phyloP scores from a whole-genome alignment of 2,888 invertebrate genomes.

The Aphelenchoides bicaudatus region DNA sequence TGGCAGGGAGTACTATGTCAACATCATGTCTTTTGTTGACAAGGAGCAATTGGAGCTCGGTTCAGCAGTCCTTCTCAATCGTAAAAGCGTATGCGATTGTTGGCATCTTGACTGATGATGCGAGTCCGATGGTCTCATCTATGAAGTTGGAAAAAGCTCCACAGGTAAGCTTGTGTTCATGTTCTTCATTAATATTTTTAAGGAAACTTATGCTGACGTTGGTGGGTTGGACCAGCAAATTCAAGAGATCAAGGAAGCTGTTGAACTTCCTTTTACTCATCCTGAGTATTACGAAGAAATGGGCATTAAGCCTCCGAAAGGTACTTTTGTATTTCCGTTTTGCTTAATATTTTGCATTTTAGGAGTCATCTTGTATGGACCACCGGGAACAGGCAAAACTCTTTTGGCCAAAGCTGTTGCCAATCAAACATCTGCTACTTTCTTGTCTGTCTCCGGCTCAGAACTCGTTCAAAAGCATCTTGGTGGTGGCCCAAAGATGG shows the following conservation, averaged over 20 bases:
- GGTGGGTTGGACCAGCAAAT: constrained; percentile 74
- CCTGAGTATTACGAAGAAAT: constrained; percentile 99
- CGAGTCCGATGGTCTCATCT: constrained; percentile 40
- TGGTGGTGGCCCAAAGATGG: constrained; percentile 96
- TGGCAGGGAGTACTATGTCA: neutral
- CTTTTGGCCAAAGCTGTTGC: constrained; percentile 92
- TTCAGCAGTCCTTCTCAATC: constrained; percentile 50
- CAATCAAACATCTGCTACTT: constrained; percentile 97
- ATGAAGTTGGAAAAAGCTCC: constrained; percentile 54
- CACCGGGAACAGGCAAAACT: constrained; percentile 75
- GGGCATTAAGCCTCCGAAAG: constrained; percentile 98
- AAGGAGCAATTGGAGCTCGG: constrained; percentile 46
- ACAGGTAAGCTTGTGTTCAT: too few species aligned
- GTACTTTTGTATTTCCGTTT: constrained; percentile 62
- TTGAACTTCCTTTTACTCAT: constrained; percentile 93
- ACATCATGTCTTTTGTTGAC: constrained; percentile 38
- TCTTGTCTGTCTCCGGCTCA: constrained; percentile 94
- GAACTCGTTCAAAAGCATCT: constrained; percentile 93
- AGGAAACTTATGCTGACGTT: constrained; percentile 77
- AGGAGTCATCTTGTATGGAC: constrained; percentile 91
- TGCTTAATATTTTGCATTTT: too few species aligned
- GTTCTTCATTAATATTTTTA: too few species aligned
- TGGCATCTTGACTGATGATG: constrained; percentile 25
- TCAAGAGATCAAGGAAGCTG: constrained; percentile 77
- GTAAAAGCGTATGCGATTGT: constrained; percentile 27